Conservation (phyloP, 2,888 invertebrate genomes). For the Zeuzera pyrina region DNA sequence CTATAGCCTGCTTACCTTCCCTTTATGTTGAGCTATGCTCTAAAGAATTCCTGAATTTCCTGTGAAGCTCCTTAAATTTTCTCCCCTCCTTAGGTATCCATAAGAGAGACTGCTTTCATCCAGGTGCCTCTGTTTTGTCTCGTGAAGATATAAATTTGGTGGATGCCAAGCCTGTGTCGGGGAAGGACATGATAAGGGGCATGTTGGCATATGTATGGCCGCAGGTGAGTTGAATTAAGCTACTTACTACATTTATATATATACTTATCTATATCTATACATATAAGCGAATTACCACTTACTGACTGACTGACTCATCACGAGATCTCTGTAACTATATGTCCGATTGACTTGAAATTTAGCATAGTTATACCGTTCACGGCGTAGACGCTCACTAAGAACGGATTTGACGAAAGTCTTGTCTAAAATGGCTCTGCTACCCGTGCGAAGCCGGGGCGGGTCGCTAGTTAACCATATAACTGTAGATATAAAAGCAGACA, state of each 20-base stretch:
- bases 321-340: no score
- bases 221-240: conserved; percentile 76
- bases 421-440: no score
- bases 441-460: no score
- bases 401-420: no score
- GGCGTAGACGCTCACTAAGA: no score
- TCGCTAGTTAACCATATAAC: no score
- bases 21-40: neutral
- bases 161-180: conserved; percentile 75
- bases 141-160: conserved; percentile 76
- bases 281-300: no score
- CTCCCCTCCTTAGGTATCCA: conserved; percentile 65
- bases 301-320: no score
- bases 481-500: no score
- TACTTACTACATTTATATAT: conserved; percentile 12
- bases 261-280: no score
- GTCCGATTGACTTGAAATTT: no score
- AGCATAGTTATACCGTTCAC: no score
- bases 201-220: conserved; percentile 98
- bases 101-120: conserved; percentile 92
- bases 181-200: conserved; percentile 85
- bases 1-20: neutral
- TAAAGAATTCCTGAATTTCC: neutral
- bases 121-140: conserved; percentile 82
- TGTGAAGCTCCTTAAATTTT: conserved; percentile 33